Conservation (phyloP, 2,113 vertebrate genomes). For the Eleginops maclovinus region DNA sequence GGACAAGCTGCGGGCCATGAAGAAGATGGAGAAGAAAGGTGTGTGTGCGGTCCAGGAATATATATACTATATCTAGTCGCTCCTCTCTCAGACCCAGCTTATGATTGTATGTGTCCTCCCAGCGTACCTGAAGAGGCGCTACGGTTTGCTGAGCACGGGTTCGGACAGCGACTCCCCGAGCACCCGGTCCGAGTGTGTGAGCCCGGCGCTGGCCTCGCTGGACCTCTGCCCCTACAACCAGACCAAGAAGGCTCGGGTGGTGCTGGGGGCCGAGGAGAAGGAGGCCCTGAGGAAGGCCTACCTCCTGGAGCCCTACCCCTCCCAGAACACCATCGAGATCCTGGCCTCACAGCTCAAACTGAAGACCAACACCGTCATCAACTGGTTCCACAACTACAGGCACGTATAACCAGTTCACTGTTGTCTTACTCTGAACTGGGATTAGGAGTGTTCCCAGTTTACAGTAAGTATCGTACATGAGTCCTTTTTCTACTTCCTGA, state of each 20-base stretch:
- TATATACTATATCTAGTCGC: too few species aligned
- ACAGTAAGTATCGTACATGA: too few species aligned
- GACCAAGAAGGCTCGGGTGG: conserved; percentile 94
- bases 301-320: conserved; percentile 98
- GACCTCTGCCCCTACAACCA: conserved; percentile 91
- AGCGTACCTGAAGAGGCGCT: conserved; percentile 96
- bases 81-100: too few species aligned
- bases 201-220: conserved; percentile 87
- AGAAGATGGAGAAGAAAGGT: conserved; percentile 98
- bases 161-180: conserved; percentile 95
- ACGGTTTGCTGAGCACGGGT: conserved; percentile 91
- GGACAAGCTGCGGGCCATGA: conserved; percentile 97
- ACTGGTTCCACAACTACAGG: conserved; percentile 99
- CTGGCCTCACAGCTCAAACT: conserved; percentile 97
- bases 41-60: too few species aligned
- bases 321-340: conserved; percentile 96
- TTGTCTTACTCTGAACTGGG: not conserved
- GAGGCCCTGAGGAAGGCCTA: conserved; percentile 93
- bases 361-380: conserved; percentile 99
- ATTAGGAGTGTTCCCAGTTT: too few species aligned
- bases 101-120: too few species aligned
- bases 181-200: conserved; percentile 90
- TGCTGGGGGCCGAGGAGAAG: conserved; percentile 96
- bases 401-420: conserved; percentile 31
- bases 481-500: too few species aligned